Conservation (phyloP, 2,113 vertebrate species). For the Sander vitreus region DNA sequence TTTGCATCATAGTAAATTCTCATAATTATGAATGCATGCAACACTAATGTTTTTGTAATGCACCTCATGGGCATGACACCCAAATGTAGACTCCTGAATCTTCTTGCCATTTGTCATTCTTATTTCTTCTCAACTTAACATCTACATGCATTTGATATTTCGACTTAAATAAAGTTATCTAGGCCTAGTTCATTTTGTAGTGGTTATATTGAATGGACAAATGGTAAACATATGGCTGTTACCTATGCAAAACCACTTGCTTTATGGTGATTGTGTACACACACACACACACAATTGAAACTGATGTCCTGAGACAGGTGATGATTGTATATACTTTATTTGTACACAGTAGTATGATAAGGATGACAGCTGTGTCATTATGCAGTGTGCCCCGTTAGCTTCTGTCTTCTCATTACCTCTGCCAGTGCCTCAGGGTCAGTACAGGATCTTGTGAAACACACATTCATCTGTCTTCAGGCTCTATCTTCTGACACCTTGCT, state of each 20-base stretch:
- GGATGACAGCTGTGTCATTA: slow-evolving; percentile 51
- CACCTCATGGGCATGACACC: background rate
- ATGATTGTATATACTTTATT: slow-evolving; percentile 22
- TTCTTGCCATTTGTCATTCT: background rate
- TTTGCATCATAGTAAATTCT: background rate
- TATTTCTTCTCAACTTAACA: background rate
- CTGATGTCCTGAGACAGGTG: slow-evolving; percentile 12
- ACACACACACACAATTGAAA: background rate
- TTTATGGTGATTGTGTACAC: no score
- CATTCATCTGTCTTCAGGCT: slow-evolving; percentile 67
- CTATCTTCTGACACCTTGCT: slow-evolving; percentile 66
- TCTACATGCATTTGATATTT: background rate
- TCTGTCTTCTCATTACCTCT: slow-evolving; percentile 55
- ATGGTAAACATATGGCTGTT: background rate
- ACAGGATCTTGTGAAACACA: slow-evolving; percentile 58
- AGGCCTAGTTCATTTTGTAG: background rate
- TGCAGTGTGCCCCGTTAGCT: slow-evolving; percentile 46
- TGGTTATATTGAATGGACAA: background rate
- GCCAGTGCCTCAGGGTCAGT: slow-evolving; percentile 49
- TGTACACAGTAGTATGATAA: slow-evolving; percentile 27
- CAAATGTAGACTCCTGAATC: background rate
- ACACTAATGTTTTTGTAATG: background rate
- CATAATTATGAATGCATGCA: background rate
- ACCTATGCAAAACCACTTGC: no score
- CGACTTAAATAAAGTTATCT: background rate